These are phyloP conservation scores for Caloenas nicobarica DNA, from an alignment of 2,113 vertebrate genomes.

Conservation along the genomic window DNA sequence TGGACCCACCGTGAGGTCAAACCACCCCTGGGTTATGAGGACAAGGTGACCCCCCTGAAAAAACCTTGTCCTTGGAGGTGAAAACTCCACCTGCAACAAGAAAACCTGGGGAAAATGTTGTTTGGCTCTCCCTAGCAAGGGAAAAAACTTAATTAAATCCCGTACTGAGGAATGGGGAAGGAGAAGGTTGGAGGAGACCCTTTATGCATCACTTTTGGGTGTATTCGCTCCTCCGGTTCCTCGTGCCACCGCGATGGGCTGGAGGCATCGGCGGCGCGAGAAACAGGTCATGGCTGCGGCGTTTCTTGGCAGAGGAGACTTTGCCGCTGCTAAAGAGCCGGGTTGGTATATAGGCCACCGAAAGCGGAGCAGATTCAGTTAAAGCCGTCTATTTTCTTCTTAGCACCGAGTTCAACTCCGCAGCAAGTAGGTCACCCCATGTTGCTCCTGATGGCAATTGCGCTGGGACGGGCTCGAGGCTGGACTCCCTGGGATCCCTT, in stretches of 20 bases:
- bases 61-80: background rate
- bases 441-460: background rate
- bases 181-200: background rate
- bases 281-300: background rate
- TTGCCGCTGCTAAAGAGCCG: background rate
- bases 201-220: background rate
- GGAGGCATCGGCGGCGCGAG: background rate
- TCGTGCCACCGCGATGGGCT: background rate
- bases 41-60: background rate
- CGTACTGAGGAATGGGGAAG: background rate
- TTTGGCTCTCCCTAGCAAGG: background rate
- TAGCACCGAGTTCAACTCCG: accelerated
- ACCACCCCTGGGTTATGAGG: background rate
- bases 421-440: background rate
- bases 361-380: background rate
- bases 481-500: background rate
- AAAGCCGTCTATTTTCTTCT: background rate
- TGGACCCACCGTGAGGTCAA: background rate
- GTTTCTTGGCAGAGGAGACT: background rate
- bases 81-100: background rate
- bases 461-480: background rate
- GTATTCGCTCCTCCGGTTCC: background rate
- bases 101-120: background rate
- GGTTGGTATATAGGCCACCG: background rate
- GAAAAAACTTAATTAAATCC: background rate